A percentile compares a stretch with the other conserved stretches of the same genome.
phyloP scores from a whole-genome alignment of 2,797 vertebrate genomes.

The Apodemus agrarius region DNA sequence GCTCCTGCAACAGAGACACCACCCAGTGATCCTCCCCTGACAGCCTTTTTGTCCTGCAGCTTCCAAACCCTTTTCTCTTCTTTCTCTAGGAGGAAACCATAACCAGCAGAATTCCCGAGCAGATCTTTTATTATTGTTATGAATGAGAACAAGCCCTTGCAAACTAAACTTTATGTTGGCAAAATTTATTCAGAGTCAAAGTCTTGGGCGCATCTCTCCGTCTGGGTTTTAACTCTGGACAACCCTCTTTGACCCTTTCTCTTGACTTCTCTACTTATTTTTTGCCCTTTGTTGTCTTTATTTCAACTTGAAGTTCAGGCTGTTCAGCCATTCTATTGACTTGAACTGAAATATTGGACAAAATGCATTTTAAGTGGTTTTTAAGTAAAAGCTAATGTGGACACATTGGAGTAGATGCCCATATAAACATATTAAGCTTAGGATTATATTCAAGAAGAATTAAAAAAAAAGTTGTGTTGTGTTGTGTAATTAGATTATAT shows the following conservation, averaged over 20 bases:
- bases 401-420: slow-evolving; percentile 80
- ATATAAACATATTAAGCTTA: slow-evolving; percentile 80
- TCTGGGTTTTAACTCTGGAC: not conserved
- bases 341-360: slow-evolving; percentile 67
- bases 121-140: not conserved
- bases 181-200: not conserved
- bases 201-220: not conserved
- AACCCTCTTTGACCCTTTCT: slow-evolving; percentile 28
- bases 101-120: not conserved
- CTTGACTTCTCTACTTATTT: not conserved
- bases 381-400: slow-evolving; percentile 85
- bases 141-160: not conserved
- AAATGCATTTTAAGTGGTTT: slow-evolving; percentile 75
- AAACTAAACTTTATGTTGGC: slow-evolving; percentile 30
- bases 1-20: not conserved
- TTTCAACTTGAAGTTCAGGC: slow-evolving; percentile 45
- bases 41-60: not conserved
- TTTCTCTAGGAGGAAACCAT: not conserved
- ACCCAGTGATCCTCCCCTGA: not conserved
- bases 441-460: slow-evolving; percentile 80
- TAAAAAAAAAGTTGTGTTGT: not conserved
- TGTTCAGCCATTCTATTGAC: slow-evolving; percentile 31
- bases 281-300: not conserved
- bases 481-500: slow-evolving; percentile 87
- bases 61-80: not conserved